Base-by-base conservation (phyloP, 2,113 vertebrate species). In the Piprites chloris region DNA sequence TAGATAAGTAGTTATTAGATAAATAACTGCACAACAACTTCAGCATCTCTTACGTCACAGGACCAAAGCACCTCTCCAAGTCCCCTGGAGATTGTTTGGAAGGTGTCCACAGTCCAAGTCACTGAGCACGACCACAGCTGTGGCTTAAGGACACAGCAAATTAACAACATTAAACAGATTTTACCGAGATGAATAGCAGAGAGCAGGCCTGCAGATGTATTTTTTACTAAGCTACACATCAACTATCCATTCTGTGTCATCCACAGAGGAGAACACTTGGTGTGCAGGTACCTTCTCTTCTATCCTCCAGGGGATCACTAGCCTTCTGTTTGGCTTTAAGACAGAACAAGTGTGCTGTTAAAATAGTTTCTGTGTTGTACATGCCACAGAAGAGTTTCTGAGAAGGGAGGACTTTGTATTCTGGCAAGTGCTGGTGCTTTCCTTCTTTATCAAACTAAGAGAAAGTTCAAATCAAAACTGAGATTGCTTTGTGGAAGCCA, bases 231-330 rank as follows among this genome's bases (percentile, higher is more conserved):
- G 18, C 9, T 67, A 66, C 22, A 6, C 23, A 33, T 6, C 47
- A 41, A 1, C 14, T 55, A 13, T 10, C 28, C 21, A 4, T 84
- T 62, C 49, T 62, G 8, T 37, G 32, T 52, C 47, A 62, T 1
- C 63, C 22, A 6, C 0, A 26, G 9, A 67, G 9, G 12, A 63
- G 27, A 14, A 39, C 14, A 11, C 23, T 42, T 1, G 2, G 5
- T 59, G 14, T 14, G 0, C 6, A 14, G 22, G 19, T 22, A 41
- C 22, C 22, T 90, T 30, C 30, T 61, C 30, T 59, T 27, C 12
- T 4, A 9, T 78, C 14, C 41, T 89, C 22, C 50, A n/a, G 55
- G 59, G 17, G 61, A n/a, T 23, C 5, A 1, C 0, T 66, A 41
- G 9, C 11, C 9, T 23, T 58, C 28, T 69, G 35, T 28, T 66